Base-by-base conservation (phyloP, 1,140 invertebrate genomes). In the Orchesella cincta region DNA sequence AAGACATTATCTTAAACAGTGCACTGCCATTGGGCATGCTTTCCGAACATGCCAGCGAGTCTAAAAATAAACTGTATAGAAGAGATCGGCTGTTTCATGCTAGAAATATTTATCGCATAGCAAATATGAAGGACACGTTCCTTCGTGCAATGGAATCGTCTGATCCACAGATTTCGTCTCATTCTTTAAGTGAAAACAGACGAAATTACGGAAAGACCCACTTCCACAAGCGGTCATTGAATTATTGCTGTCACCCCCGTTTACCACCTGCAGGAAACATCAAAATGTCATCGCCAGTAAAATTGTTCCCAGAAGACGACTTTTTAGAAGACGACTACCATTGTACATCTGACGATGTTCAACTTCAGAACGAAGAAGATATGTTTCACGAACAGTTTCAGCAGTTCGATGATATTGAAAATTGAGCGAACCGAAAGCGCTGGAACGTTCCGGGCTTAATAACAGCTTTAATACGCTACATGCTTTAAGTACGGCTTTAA, bases 11-110 rank as follows among this genome's bases (percentile, higher is more conserved):
- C n/a, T 20, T 79, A 57, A n/a, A 39, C n/a, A 33, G 76, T 46
- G 26, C 78, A 35, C 52, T 86, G 26, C 84, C 85, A 1, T 83
- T 86, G 67, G 84, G 84, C 3, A 79, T 83, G 74, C 31, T 85
- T 39, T 82, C 77, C 8, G 83, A 85, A 81, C 83, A 85, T 62
- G 83, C 85, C 64, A 81, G 83, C 71, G 84, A 86, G 80, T 80
- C 84, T 3, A 64, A 80, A 57, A 84, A 86, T 74, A 86, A 84
- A 81, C 71, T 83, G 75, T 81, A 83, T 16, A 82, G 80, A 80
- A 54, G 34, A 34, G 82, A 82, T 77, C 67, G 83, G 23, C 75
- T 83, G 79, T 1, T 78, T 72, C 75, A 78, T 67, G 73, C 84
- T 0, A 72, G 83, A 74, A 84, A 85, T 75, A 80, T 35, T 57